Evolutionary conservation across 2,888 invertebrate species (phyloP), one percentile per base, ranked within the genome.

Genomic region (Caenorhabditis sp.): DNA sequence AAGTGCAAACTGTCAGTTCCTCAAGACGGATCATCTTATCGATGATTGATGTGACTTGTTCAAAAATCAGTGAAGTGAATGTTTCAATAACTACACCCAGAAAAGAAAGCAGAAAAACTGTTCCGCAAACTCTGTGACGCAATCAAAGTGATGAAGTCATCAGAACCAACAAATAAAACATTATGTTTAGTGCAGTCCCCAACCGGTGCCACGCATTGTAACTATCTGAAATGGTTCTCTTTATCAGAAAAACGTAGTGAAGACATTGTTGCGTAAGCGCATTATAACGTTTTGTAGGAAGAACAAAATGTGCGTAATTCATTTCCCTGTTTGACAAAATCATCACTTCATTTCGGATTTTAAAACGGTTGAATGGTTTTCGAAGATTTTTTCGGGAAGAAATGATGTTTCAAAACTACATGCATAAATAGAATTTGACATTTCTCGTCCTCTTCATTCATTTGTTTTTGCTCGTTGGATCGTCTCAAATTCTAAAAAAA

Each of bases 221-320:
- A 38, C 51, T 31, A 28, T 68, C 51, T 54, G 68, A 68, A 68
- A 68, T 54, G 68, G 54, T 68, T 68, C 54, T 68, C 38, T 51
- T 68, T 68, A 68, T 68, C 68, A 49, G 68, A 66, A 64, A n/a
- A 61, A 66, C 31, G 49, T 66, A 68, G 51, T 68, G 59, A 59
- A 59, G 54, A 41, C 61, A 61, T n/a, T 41, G 19, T 68, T 68
- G 68, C 68, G 54, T 68, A 68, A 68, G 68, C 68, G 68, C 54
- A 68, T 68, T 68, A 68, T 68, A 54, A 68, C 51, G 68, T 54
- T n/a, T 68, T 54, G 54, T 54, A 47, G n/a, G 19, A 31, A 35
- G 54, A 35, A 38, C 68, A 51, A 63, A 28, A 10, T 66, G 66
- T 26, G 26, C 28, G 54, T 51, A 31, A 49, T 66, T 66, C 35